phyloP scores from a whole-genome alignment of 2,888 invertebrate species.

The Lepidocyrtoides sp. region DNA sequence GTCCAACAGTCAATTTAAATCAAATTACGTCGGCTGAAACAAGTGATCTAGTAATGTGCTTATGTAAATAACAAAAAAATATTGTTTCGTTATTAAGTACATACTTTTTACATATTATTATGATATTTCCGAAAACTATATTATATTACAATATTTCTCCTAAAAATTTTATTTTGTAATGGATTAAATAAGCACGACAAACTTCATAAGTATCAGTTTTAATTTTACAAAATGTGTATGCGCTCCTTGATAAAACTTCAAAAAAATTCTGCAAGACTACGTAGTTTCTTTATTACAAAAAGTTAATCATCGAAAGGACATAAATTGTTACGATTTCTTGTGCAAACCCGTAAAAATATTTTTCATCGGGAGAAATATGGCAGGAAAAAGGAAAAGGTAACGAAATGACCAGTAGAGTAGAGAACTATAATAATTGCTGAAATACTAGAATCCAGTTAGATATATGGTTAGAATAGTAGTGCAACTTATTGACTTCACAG shows the following conservation, averaged over 20 bases:
- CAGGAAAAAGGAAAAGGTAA: background rate
- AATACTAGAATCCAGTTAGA: too few species aligned
- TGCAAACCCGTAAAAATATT: background rate
- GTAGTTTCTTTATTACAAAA: too few species aligned
- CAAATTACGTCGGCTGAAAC: conserved; percentile 36
- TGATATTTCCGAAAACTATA: background rate
- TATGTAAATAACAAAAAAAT: background rate
- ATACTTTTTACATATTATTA: background rate
- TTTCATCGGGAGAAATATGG: background rate
- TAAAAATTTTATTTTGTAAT: too few species aligned
- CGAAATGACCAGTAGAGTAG: background rate
- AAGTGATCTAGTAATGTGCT: background rate
- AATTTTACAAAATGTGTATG: too few species aligned
- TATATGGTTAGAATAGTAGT: background rate
- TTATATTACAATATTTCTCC: too few species aligned
- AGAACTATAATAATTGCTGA: background rate
- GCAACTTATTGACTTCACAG: conserved; percentile 32
- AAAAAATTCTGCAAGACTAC: too few species aligned
- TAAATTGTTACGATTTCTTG: background rate
- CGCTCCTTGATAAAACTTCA: too few species aligned
- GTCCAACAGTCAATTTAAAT: conserved; percentile 64
- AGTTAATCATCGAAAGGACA: background rate
- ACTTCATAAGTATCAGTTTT: too few species aligned
- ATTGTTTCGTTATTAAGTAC: background rate
- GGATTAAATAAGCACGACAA: too few species aligned